These are phyloP conservation scores for Lutjanus argentimaculatus DNA, from an alignment of 2,797 vertebrate species.

Conservation along the genomic window DNA sequence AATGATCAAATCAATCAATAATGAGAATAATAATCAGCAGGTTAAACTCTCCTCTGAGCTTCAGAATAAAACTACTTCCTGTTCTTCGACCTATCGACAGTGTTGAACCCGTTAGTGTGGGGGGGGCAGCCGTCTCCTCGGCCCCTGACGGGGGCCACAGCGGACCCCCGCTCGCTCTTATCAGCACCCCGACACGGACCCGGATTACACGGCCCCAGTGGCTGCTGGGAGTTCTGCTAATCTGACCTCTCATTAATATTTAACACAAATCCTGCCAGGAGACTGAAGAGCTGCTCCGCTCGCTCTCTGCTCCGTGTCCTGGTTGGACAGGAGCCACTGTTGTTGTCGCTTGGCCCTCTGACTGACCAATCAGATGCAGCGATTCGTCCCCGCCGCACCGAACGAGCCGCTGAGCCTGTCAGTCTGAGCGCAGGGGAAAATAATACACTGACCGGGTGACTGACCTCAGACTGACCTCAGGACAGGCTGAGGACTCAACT, in stretches of 20 bases:
- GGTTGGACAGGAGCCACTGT: conserved; percentile 56
- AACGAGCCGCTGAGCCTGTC: conserved; percentile 25
- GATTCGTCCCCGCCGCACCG: conserved; percentile 10
- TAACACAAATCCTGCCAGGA: conserved; percentile 73
- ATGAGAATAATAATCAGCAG: no score
- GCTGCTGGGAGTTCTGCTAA: conserved; percentile 82
- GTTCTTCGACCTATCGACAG: background rate
- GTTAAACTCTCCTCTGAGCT: no score
- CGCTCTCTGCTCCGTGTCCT: conserved; percentile 7
- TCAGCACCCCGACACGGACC: conserved; percentile 67
- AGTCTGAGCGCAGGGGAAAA: conserved; percentile 24
- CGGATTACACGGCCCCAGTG: conserved; percentile 80
- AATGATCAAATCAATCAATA: no score
- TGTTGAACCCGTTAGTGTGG: background rate
- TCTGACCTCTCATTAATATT: conserved; percentile 83
- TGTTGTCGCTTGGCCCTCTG: conserved; percentile 18
- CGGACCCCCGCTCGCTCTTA: conserved; percentile 44
- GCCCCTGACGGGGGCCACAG: conserved; percentile 6
- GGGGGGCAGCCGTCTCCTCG: background rate
- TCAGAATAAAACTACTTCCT: no score
- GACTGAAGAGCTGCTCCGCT: conserved; percentile 8
- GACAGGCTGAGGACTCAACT: no score
- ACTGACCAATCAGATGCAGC: conserved; percentile 49
- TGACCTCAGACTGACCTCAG: conserved; percentile 17
- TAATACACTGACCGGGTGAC: no score